phyloP scores from a whole-genome alignment of 2,797 vertebrate genomes.

The Antennarius maculatus region DNA sequence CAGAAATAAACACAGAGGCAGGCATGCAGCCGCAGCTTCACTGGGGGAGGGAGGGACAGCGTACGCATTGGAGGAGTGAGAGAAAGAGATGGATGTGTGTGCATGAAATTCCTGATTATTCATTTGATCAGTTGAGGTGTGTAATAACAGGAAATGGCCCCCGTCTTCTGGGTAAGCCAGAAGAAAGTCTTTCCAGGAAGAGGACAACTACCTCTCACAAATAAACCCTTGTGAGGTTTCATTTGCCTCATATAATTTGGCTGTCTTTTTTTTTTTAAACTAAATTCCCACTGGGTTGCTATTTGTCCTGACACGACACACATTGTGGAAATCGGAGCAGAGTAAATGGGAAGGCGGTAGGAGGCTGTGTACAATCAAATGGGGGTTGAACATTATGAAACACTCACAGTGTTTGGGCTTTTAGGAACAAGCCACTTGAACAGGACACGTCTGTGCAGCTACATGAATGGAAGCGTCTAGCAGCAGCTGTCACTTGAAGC shows the following conservation, averaged over 20 bases:
- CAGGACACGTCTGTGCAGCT: constrained; percentile 65
- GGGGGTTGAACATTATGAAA: constrained; percentile 56
- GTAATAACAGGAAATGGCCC: constrained; percentile 19
- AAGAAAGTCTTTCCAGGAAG: constrained; percentile 47
- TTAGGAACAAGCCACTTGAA: constrained; percentile 47
- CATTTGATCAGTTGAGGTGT: constrained; percentile 16
- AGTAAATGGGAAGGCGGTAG: constrained; percentile 38
- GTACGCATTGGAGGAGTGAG: constrained; percentile 6
- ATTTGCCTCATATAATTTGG: constrained; percentile 6
- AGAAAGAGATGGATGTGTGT: constrained; percentile 1
- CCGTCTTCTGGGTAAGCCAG: constrained; percentile 33
- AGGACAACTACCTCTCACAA: constrained; percentile 50
- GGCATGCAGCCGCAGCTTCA: constrained; percentile 66
- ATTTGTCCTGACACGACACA: not conserved
- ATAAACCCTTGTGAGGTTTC: constrained; percentile 41
- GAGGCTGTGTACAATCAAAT: constrained; percentile 8
- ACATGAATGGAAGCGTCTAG: constrained; percentile 60
- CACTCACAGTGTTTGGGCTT: constrained; percentile 57
- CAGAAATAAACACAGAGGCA: constrained; percentile 85
- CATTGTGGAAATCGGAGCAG: constrained; percentile 6
- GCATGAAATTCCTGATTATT: constrained; percentile 24
- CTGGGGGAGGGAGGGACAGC: not conserved
- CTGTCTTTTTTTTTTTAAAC: constrained; percentile 1
- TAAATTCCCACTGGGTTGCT: constrained; percentile 14
- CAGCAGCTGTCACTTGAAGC: constrained; percentile 57